phyloP scores from a whole-genome alignment of 2,797 vertebrate genomes.

The Tapera naevia region DNA sequence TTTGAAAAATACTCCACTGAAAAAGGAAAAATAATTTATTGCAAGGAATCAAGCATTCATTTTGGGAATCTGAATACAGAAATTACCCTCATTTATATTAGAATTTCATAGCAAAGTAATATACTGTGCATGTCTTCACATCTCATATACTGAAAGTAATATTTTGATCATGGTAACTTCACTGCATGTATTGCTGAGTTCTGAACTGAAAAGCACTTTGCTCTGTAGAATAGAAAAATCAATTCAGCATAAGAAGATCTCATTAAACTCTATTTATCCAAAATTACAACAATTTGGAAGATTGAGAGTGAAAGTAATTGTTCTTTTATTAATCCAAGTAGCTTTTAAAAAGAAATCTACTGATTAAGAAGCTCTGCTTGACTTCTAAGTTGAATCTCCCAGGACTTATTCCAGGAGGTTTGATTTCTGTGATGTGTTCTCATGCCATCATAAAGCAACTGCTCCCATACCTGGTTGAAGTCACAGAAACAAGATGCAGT shows the following conservation, averaged over 20 bases:
- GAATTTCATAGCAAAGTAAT: conserved; percentile 16
- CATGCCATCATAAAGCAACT: neutral
- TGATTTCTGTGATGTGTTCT: neutral
- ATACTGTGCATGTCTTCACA: neutral
- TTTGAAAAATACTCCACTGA: conserved; percentile 8
- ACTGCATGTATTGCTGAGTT: neutral
- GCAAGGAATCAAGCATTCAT: neutral
- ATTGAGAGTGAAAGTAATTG: conserved; percentile 61
- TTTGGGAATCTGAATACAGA: conserved; percentile 34
- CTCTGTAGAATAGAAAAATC: conserved; percentile 49
- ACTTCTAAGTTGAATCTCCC: neutral
- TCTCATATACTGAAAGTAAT: conserved; percentile 1
- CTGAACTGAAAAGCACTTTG: conserved; percentile 25
- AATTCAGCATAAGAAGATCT: conserved; percentile 66
- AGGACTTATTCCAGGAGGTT: neutral
- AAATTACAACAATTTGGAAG: conserved; percentile 65
- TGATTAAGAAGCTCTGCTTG: conserved; percentile 31
- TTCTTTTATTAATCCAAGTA: conserved; percentile 62
- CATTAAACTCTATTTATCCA: conserved; percentile 71
- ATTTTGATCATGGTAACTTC: neutral
- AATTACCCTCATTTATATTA: conserved; percentile 21
- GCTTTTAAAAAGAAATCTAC: conserved; percentile 55
- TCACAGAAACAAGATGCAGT: neutral
- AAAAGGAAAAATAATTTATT: neutral
- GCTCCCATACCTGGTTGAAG: neutral